Conservation (phyloP, 2,888 invertebrate species). For the Lasioglossum zephyrum region DNA sequence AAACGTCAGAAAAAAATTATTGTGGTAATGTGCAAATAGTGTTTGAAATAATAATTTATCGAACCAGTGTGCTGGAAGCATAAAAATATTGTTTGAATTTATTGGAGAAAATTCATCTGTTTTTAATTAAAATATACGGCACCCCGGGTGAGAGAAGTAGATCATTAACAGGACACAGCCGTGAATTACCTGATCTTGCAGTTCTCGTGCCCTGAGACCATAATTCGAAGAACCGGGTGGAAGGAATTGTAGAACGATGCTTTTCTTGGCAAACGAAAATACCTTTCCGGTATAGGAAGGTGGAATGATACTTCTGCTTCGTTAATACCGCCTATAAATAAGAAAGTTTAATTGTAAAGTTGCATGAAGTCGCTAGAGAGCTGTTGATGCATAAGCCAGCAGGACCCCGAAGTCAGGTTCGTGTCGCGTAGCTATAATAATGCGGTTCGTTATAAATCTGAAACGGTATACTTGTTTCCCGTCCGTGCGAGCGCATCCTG, state of each 20-base stretch:
- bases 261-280: background rate
- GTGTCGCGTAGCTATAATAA: conserved; percentile 44
- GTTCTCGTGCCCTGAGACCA: background rate
- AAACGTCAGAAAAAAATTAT: too few species aligned
- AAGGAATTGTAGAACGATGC: background rate
- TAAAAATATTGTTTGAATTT: too few species aligned
- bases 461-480: conserved; percentile 33
- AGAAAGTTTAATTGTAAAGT: conserved; percentile 5
- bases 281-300: background rate
- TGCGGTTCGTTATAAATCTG: conserved; percentile 42
- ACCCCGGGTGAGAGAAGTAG: background rate
- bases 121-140: background rate
- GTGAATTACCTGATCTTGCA: background rate
- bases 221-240: background rate
- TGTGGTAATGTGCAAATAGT: too few species aligned
- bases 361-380: background rate
- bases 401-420: conserved; percentile 14
- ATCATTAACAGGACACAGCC: background rate
- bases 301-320: background rate
- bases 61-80: too few species aligned
- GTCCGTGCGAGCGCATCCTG: conserved; percentile 42
- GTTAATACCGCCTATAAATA: background rate
- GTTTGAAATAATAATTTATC: too few species aligned
- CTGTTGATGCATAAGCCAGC: conserved; percentile 7
- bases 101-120: background rate